These are phyloP conservation scores for Patella pellucida DNA, from an alignment of 2,888 invertebrate species.

Conservation along the genomic window DNA sequence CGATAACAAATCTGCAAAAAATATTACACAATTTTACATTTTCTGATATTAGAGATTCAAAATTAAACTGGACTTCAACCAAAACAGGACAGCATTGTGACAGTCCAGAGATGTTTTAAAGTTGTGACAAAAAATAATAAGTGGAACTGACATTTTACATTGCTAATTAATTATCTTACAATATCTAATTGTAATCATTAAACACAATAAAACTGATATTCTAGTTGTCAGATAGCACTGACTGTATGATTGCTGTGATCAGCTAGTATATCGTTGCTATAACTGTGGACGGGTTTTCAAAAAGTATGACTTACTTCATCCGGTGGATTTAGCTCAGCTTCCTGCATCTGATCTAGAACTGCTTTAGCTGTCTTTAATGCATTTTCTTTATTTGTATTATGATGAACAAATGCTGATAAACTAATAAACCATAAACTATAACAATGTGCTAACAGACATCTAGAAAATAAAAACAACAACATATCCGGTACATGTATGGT, in stretches of 20 bases:
- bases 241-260: too few relatives aligned
- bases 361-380: constrained; percentile 87
- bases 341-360: constrained; percentile 88
- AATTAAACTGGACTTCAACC: background rate
- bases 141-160: background rate
- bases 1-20: constrained; percentile 87
- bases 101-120: background rate
- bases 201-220: too few relatives aligned
- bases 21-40: background rate
- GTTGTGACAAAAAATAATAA: background rate
- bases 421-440: constrained; percentile 94
- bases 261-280: too few relatives aligned
- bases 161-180: background rate
- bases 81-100: background rate
- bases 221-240: too few relatives aligned
- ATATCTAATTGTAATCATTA: background rate
- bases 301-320: constrained; percentile 81
- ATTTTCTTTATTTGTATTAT: constrained; percentile 80
- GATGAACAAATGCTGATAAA: constrained; percentile 86
- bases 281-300: too few relatives aligned
- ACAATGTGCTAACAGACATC: constrained; percentile 72
- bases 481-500: background rate
- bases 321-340: constrained; percentile 84
- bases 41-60: background rate
- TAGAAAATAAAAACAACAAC: constrained; percentile 36